phyloP scores from a whole-genome alignment of 2,797 vertebrate genomes.

The Babyrousa celebensis region DNA sequence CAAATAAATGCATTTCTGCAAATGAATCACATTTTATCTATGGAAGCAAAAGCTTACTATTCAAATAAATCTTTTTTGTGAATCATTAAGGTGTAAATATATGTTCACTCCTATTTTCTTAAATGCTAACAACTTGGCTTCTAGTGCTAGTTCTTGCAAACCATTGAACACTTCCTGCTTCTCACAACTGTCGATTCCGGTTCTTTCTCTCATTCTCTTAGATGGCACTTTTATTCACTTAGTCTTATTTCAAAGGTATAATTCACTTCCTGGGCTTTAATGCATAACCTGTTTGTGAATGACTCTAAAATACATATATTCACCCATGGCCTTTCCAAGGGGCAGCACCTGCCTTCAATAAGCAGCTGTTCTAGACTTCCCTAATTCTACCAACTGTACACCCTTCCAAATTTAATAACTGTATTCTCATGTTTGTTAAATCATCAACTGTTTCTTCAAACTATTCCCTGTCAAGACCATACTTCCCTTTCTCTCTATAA shows the following conservation, averaged over 20 bases:
- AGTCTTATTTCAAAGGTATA: background rate
- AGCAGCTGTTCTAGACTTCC: background rate
- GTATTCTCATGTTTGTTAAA: background rate
- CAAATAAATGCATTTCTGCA: background rate
- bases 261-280: background rate
- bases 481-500: background rate
- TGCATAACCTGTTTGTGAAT: background rate
- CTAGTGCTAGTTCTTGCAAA: background rate
- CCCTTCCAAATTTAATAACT: background rate
- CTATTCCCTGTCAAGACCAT: background rate
- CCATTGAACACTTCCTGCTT: background rate
- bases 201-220: background rate
- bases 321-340: background rate
- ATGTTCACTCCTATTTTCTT: background rate
- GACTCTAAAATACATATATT: background rate
- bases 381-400: background rate
- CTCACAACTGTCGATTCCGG: accelerated
- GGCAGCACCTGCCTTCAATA: background rate
- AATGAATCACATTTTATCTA: background rate
- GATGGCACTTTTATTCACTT: background rate
- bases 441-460: background rate
- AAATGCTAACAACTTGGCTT: no score
- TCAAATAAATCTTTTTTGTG: background rate
- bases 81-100: no score
- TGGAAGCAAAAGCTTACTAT: background rate